Conservation (phyloP, 2,113 vertebrate genomes). For the Edolisoma coerulescens region DNA sequence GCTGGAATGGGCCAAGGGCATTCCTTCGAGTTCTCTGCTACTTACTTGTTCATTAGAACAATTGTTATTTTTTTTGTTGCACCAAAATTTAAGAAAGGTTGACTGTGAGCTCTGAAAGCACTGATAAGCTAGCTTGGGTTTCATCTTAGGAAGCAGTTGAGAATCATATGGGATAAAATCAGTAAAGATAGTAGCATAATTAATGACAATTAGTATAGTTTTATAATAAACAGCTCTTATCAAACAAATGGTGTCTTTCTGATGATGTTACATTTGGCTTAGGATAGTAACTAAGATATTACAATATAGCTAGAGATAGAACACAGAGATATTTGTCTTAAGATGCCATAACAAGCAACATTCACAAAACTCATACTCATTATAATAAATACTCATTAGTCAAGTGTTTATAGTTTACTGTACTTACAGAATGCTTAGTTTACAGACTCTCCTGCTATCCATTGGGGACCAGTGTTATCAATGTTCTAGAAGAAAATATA, state of each 20-base stretch:
- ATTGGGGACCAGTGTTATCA: fast-evolving
- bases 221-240: neutral
- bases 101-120: neutral
- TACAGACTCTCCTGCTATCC: neutral
- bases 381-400: neutral
- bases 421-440: neutral
- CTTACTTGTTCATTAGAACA: neutral
- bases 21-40: neutral
- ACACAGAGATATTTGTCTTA: neutral
- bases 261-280: neutral
- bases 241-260: neutral
- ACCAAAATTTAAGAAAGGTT: neutral
- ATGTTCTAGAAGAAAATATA: neutral
- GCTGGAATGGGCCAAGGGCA: neutral
- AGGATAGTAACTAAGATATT: neutral
- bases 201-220: neutral
- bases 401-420: neutral
- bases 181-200: neutral
- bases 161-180: neutral
- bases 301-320: neutral
- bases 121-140: neutral
- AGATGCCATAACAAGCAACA: neutral
- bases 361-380: neutral
- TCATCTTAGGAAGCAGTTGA: neutral
- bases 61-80: neutral